Percentiles rank a stretch among this genome's conserved stretches.
Evolutionary conservation across 2,888 invertebrate genomes (phyloP).

Genomic region (Eristalis intricaria): DNA sequence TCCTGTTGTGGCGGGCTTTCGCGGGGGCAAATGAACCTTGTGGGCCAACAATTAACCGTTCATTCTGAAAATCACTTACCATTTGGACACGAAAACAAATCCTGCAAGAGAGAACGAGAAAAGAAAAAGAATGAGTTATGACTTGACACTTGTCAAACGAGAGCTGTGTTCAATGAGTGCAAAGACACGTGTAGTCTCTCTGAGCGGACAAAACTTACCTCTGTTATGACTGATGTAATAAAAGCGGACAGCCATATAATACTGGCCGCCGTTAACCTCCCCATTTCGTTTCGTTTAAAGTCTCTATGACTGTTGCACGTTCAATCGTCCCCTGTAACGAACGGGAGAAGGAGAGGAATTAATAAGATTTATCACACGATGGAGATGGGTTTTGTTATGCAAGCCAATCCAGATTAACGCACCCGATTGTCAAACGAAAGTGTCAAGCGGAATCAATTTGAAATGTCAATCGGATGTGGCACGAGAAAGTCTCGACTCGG

Average conservation of each 20-base stretch:
- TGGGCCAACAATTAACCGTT: background rate
- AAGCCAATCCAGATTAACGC: background rate
- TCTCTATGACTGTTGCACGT: constrained; percentile 48
- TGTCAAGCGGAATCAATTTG: background rate
- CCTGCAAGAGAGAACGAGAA: constrained; percentile 74
- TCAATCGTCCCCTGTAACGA: constrained; percentile 55
- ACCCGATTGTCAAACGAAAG: background rate
- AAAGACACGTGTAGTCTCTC: too few relatives aligned
- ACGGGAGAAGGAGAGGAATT: constrained; percentile 10
- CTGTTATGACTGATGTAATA: constrained; percentile 73
- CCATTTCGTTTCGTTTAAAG: constrained; percentile 75
- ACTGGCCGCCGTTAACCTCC: constrained; percentile 81
- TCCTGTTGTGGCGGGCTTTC: background rate
- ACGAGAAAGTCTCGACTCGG: background rate
- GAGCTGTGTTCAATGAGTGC: too few relatives aligned
- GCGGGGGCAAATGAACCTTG: background rate
- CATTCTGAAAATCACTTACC: constrained; percentile 76
- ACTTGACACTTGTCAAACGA: background rate
- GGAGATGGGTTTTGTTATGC: background rate
- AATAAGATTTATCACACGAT: constrained; percentile 1
- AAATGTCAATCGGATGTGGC: background rate
- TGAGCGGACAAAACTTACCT: constrained; percentile 71
- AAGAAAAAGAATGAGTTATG: background rate
- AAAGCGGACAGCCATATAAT: constrained; percentile 81
- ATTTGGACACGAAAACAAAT: constrained; percentile 81